phyloP scores from a whole-genome alignment of 2,797 vertebrate genomes.

The Heliangelus exortis region DNA sequence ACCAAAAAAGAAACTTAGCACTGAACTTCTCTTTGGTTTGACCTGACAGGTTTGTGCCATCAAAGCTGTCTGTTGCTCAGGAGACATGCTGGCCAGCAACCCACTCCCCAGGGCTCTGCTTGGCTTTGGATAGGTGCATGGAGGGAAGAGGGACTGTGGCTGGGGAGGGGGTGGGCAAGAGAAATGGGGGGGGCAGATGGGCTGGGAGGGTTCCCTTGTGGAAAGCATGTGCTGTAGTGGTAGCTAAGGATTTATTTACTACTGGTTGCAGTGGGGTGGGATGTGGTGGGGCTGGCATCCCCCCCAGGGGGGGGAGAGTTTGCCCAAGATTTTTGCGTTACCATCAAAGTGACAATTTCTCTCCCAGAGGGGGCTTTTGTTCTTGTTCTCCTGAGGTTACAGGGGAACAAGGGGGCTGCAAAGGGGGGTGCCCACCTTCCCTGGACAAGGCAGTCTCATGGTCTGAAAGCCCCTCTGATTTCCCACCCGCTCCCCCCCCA shows the following conservation, averaged over 20 bases:
- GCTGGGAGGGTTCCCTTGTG: not conserved
- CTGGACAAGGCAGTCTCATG: not conserved
- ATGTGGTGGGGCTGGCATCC: not conserved
- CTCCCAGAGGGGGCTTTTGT: not conserved
- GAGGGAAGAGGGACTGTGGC: not conserved
- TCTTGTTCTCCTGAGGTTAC: not conserved
- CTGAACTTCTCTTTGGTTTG: not conserved
- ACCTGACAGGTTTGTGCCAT: not conserved
- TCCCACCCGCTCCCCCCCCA: not conserved
- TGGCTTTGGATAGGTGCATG: constrained; percentile 46
- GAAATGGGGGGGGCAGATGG: not conserved
- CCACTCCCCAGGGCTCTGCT: not conserved
- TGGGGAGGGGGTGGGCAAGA: not conserved
- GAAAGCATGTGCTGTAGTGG: constrained; percentile 50
- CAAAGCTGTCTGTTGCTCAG: not conserved
- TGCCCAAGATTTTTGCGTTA: not conserved
- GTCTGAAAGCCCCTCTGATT: constrained; percentile 6
- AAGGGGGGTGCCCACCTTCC: not conserved
- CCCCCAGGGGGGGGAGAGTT: not conserved
- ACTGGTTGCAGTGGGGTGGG: not conserved
- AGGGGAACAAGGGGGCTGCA: not conserved
- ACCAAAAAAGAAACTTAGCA: not conserved
- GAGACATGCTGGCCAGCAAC: not conserved
- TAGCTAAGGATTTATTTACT: constrained; percentile 17
- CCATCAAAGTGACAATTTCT: not conserved